Percentiles rank a stretch among this genome's conserved stretches.
Evolutionary conservation across 2,113 vertebrate species (phyloP).

Genomic region (Engraulis encrasicolus): DNA sequence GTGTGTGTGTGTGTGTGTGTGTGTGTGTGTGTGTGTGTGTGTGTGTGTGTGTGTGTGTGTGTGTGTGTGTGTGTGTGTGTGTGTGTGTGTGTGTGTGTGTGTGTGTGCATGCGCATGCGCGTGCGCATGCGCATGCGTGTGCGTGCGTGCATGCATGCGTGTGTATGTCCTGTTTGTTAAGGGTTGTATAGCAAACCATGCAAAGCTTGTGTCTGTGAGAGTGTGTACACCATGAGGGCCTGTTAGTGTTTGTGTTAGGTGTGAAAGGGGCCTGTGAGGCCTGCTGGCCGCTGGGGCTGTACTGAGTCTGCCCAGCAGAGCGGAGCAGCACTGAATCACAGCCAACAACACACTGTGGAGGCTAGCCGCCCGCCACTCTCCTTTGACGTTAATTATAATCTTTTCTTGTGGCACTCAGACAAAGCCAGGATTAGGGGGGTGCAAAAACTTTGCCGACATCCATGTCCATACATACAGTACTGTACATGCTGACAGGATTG

Average conservation of each 20-base stretch:
- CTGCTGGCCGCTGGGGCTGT: constrained; percentile 60
- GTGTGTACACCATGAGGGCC: background rate
- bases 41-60: constrained; percentile 45
- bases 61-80: constrained; percentile 29
- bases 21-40: constrained; percentile 25
- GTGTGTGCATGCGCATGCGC: no score
- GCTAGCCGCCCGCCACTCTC: constrained; percentile 58
- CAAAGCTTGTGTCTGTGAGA: background rate
- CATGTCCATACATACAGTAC: no score
- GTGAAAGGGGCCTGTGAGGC: constrained; percentile 45
- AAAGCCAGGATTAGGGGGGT: constrained; percentile 46
- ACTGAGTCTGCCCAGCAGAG: constrained; percentile 61
- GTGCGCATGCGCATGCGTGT: no score
- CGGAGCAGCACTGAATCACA: constrained; percentile 45
- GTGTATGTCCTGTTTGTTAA: no score
- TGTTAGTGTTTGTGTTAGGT: background rate
- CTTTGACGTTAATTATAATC: constrained; percentile 80
- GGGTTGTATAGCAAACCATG: no score
- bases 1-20: background rate
- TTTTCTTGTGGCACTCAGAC: constrained; percentile 49
- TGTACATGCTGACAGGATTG: no score
- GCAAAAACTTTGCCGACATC: constrained; percentile 46
- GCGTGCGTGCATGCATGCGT: no score
- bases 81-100: background rate
- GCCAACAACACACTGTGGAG: constrained; percentile 46